Evolutionary conservation across 64 coral and sea anemone species (phyloP).

Genomic region (Orbicella faveolata): DNA sequence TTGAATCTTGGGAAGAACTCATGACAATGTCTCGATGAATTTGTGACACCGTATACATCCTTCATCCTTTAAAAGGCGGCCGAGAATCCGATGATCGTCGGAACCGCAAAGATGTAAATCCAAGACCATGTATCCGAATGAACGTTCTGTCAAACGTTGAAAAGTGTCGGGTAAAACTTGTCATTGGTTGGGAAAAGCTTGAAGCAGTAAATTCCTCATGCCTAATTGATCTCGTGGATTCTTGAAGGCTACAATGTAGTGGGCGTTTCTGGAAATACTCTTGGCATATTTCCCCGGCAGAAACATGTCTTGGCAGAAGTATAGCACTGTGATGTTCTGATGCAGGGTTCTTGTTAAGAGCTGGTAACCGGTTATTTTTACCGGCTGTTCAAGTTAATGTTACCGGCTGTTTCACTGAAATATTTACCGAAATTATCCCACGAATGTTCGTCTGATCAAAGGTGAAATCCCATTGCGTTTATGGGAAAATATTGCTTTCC

Average conservation of each 20-base stretch:
- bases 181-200: not conserved
- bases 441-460: not conserved
- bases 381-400: not conserved
- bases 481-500: not conserved
- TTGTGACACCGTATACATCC: not conserved
- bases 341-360: conserved; percentile 11
- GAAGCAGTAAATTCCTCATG: no score
- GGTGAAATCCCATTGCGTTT: not conserved
- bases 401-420: not conserved
- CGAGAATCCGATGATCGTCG: not conserved
- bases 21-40: no score
- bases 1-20: no score
- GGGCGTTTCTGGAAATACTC: no score
- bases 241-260: no score
- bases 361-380: conserved; percentile 1
- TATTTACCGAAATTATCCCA: not conserved
- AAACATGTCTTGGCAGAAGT: conserved; percentile 8
- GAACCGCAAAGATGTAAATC: not conserved
- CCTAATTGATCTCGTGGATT: no score
- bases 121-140: conserved; percentile 7
- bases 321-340: not conserved
- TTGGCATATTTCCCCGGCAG: no score
- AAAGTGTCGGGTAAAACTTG: not conserved
- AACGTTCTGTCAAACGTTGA: not conserved
- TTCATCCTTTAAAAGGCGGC: not conserved